phyloP scores from a whole-genome alignment of 1,140 invertebrate genomes.

The Drosophila melanogaster region DNA sequence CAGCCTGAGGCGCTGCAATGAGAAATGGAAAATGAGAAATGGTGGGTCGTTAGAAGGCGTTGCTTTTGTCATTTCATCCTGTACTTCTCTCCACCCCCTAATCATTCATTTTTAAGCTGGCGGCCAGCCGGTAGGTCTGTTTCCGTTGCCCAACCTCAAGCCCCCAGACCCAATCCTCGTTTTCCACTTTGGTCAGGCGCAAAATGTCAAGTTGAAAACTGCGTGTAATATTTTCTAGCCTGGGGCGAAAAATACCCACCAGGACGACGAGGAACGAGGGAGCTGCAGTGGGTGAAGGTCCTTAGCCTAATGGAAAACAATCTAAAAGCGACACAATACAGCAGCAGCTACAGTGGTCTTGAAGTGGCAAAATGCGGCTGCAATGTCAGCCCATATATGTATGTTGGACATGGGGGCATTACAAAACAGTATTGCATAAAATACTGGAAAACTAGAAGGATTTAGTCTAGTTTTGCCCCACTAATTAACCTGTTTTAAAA shows the following conservation, averaged over 20 bases:
- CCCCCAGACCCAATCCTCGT: background rate
- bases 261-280: background rate
- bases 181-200: background rate
- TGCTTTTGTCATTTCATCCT: background rate
- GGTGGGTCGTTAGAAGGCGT: conserved; percentile 2
- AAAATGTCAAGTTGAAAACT: conserved; percentile 51
- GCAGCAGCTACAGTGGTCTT: conserved; percentile 1
- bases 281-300: background rate
- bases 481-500: too few relatives aligned
- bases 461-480: too few relatives aligned
- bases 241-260: background rate
- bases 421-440: too few relatives aligned
- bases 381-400: background rate
- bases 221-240: conserved; percentile 58
- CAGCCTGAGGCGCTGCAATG: conserved; percentile 12
- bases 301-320: conserved; percentile 64
- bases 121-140: conserved; percentile 18
- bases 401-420: too few relatives aligned
- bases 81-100: background rate
- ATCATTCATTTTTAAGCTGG: conserved; percentile 63
- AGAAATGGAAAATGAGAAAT: background rate
- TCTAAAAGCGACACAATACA: conserved; percentile 35
- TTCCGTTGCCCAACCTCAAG: conserved; percentile 34
- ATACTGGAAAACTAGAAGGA: too few relatives aligned
- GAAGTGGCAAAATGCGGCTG: background rate